These are phyloP conservation scores for Petaurus breviceps DNA, from an alignment of 2,113 vertebrate genomes.

Conservation along the genomic window DNA sequence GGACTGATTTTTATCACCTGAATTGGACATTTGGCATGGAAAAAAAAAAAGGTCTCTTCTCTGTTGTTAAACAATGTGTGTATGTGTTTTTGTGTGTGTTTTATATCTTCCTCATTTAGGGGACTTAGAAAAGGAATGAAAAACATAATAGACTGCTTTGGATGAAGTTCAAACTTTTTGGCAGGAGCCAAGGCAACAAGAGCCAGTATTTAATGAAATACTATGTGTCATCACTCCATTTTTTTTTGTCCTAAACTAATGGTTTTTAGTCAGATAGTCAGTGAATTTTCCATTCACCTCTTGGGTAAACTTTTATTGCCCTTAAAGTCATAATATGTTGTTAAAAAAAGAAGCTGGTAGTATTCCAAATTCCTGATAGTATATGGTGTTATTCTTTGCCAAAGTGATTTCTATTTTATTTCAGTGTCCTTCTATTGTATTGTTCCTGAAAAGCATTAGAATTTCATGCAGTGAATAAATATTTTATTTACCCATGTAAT, in stretches of 20 bases:
- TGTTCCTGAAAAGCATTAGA: neutral
- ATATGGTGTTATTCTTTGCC: conserved; percentile 4
- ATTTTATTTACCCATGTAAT: neutral
- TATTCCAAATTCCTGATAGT: conserved; percentile 30
- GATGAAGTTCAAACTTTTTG: conserved; percentile 62
- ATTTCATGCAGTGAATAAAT: neutral
- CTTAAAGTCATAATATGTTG: conserved; percentile 56
- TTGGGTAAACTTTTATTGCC: conserved; percentile 49
- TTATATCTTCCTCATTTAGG: conserved; percentile 32
- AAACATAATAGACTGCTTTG: conserved; percentile 54
- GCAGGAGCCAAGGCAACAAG: conserved; percentile 51
- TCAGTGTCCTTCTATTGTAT: conserved; percentile 21
- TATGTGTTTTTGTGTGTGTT: conserved; percentile 25
- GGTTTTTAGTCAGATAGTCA: conserved; percentile 53
- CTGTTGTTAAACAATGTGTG: conserved; percentile 38
- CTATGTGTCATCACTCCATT: conserved; percentile 41
- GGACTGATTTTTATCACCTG: conserved; percentile 8
- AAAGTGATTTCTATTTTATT: conserved; percentile 38
- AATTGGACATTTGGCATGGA: conserved; percentile 17
- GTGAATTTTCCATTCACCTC: neutral
- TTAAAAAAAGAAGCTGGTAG: conserved; percentile 25
- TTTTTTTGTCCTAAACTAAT: conserved; percentile 26
- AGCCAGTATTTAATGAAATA: conserved; percentile 57
- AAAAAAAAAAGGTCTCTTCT: conserved; percentile 47
- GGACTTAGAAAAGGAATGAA: conserved; percentile 36